These are phyloP conservation scores for Danaus melanippus DNA, from an alignment of 1,140 invertebrate species.

Conservation along the genomic window DNA sequence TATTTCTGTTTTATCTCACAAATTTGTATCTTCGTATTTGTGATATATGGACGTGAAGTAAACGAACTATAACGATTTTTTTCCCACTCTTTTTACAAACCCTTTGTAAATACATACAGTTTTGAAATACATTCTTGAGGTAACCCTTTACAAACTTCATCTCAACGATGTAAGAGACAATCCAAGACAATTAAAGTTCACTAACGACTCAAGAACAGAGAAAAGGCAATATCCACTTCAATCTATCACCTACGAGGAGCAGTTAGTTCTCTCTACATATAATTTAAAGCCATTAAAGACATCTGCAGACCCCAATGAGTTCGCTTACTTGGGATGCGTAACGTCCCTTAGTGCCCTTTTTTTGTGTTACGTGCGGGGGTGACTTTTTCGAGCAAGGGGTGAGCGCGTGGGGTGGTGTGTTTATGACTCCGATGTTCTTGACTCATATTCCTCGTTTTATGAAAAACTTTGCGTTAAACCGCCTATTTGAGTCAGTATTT, in stretches of 20 bases:
- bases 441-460: conserved; percentile 68
- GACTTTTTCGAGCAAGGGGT: conserved; percentile 68
- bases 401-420: conserved; percentile 59
- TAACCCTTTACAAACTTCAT: no score
- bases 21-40: no score
- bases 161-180: neutral
- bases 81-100: no score
- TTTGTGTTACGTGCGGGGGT: conserved; percentile 66
- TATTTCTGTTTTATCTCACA: conserved; percentile 8
- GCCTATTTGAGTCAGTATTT: conserved; percentile 53
- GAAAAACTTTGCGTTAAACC: conserved; percentile 57
- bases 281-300: conserved; percentile 71
- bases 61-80: no score
- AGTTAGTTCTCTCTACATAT: conserved; percentile 68
- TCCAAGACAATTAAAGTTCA: conserved; percentile 8
- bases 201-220: conserved; percentile 17
- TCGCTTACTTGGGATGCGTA: conserved; percentile 65
- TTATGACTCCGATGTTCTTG: conserved; percentile 65
- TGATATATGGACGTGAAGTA: no score
- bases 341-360: conserved; percentile 64
- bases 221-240: conserved; percentile 35
- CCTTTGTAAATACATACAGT: no score
- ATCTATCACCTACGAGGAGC: conserved; percentile 59
- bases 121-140: no score
- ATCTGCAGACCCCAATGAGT: conserved; percentile 67